A percentile compares a stretch with the other conserved stretches of the same genome.
phyloP scores from a whole-genome alignment of 30 jellyfish, hydroid and myxozoan species.

The Cassiopea andromeda region DNA sequence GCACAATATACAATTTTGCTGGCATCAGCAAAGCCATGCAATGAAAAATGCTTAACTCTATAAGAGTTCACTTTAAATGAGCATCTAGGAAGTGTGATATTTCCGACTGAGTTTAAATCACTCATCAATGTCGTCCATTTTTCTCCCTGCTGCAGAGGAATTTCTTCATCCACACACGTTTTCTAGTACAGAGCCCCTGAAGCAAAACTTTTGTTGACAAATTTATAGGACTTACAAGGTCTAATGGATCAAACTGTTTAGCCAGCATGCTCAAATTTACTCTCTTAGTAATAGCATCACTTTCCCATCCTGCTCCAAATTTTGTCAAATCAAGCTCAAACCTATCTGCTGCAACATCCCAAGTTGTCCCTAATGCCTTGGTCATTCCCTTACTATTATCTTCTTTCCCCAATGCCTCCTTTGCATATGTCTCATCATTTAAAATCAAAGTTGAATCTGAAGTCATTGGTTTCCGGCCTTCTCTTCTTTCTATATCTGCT shows the following conservation, averaged over 20 bases:
- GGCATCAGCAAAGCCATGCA: conserved; percentile 38
- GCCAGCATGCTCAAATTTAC: background rate
- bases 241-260: conserved; percentile 29
- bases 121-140: conserved; percentile 17
- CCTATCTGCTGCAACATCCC: background rate
- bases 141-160: background rate
- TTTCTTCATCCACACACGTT: conserved; percentile 46
- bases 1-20: background rate
- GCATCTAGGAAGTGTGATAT: conserved; percentile 12
- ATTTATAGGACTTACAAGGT: conserved; percentile 24
- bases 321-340: background rate
- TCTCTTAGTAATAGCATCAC: conserved; percentile 11
- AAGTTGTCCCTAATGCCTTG: background rate
- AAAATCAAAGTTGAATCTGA: background rate
- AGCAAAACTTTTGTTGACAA: conserved; percentile 10
- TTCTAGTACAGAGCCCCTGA: conserved; percentile 19
- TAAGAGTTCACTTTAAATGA: background rate
- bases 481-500: too few species aligned
- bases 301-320: background rate
- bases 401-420: background rate
- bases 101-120: conserved; percentile 9
- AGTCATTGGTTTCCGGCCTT: too few species aligned
- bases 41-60: background rate
- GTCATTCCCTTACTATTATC: background rate
- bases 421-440: background rate